These are phyloP conservation scores for Eriocheir sinensis DNA, from an alignment of 1,140 invertebrate species.

Conservation along the genomic window DNA sequence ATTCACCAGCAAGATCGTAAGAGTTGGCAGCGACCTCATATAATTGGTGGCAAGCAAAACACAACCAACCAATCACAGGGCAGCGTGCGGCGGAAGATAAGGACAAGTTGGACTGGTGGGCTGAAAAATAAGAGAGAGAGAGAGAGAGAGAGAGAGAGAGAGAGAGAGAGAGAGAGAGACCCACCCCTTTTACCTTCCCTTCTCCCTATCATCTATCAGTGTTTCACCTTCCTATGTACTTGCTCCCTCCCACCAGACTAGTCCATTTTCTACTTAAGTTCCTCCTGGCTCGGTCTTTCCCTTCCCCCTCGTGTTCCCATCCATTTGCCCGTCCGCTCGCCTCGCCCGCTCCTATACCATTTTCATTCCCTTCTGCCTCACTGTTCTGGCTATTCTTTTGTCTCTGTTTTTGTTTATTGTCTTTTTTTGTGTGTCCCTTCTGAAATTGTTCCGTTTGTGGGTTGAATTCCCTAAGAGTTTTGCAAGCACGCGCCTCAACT, in stretches of 20 bases:
- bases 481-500: no score
- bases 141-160: background rate
- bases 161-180: background rate
- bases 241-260: no score
- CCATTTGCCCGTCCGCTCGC: no score
- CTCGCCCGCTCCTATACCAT: background rate
- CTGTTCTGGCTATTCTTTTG: background rate
- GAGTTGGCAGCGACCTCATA: background rate
- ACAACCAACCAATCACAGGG: background rate
- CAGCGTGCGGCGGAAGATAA: background rate
- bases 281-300: no score
- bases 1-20: background rate
- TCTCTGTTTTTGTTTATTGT: background rate
- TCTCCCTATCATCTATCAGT: background rate
- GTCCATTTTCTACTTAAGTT: no score
- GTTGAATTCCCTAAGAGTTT: background rate
- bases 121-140: background rate
- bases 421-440: background rate
- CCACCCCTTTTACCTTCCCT: background rate
- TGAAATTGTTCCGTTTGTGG: background rate
- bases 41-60: background rate
- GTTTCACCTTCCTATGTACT: no score
- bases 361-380: background rate
- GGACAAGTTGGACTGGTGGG: background rate
- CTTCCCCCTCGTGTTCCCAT: background rate